Evolutionary conservation across 2,797 vertebrate genomes (phyloP), one percentile per base, ranked within the genome.

Genomic region (Gymnopithys bicolor): DNA sequence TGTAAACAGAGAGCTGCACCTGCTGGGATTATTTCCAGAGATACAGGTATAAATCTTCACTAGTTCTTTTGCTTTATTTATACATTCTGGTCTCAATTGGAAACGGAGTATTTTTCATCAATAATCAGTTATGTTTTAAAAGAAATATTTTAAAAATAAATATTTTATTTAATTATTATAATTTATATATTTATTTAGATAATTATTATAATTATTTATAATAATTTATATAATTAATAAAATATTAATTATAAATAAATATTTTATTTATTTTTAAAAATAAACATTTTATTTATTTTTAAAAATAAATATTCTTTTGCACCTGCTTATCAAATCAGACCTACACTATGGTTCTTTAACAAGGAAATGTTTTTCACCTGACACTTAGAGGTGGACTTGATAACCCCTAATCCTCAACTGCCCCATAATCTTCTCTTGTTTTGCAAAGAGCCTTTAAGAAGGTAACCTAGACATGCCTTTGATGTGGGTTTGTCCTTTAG

Each of bases 401-500:
- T 94, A 95, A 95, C 46, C 93, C 62, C 49, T 80, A 96, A 95
- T 95, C 94, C 96, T 94, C 73, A 64, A 81, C 92, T 93, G 91
- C 85, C 96, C 89, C 83, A 71, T 92, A 91, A 85, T 87, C 88
- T 95, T 92, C 93, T 92, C 88, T 97, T 96, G 91, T 95, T 98
- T 97, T 93, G 94, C 91, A 93, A 97, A 94, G 95, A 86, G 96
- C 96, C 95, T 97, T 95, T 97, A 96, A 95, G 91, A 97, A 96
- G 96, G 83, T 94, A 95, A 71, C 53, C 74, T 87, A 73, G 82
- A 51, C 33, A 37, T 62, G 85, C 75, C 97, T 98, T 98, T 98
- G 98, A 98, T 98, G 98, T 98, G 97, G 97, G 91, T 77, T 92
- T 92, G 46, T 82, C 85, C 63, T 94, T 96, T 96, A 85, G 91